phyloP scores from a whole-genome alignment of 2,113 vertebrate genomes.

The Percopsis transmontana region DNA sequence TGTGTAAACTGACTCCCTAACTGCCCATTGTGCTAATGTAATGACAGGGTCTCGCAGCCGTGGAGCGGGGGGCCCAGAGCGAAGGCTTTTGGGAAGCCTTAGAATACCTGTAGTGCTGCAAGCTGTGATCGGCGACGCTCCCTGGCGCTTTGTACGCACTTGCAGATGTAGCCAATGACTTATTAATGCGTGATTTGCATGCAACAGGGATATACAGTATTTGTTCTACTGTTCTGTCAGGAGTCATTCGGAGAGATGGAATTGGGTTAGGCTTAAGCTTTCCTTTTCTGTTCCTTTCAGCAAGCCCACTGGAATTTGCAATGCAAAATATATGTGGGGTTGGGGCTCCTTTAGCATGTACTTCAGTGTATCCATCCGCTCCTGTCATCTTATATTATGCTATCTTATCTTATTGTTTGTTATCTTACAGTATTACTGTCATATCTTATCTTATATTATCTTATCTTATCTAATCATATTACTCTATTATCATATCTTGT shows the following conservation, averaged over 20 bases:
- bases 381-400: too few species aligned
- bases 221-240: neutral
- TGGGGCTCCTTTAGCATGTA: too few species aligned
- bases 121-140: constrained; percentile 45
- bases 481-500: too few species aligned
- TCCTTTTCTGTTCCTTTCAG: too few species aligned
- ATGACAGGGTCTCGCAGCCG: constrained; percentile 50
- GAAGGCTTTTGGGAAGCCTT: constrained; percentile 45
- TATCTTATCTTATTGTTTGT: too few species aligned
- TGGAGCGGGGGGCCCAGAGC: constrained; percentile 39
- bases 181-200: constrained; percentile 36
- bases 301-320: too few species aligned
- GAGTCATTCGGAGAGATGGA: constrained; percentile 4
- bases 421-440: too few species aligned
- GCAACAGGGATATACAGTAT: constrained; percentile 18
- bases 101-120: constrained; percentile 54
- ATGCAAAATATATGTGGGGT: too few species aligned
- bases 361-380: too few species aligned
- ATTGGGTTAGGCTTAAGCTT: too few species aligned
- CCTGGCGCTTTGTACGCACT: constrained; percentile 41
- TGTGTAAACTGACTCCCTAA: constrained; percentile 65
- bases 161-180: constrained; percentile 43
- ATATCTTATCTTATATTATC: too few species aligned
- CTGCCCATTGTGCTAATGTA: constrained; percentile 54
- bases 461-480: too few species aligned